Conservation (phyloP, 2,113 vertebrate species). For the Leptobrachium ailaonicum region DNA sequence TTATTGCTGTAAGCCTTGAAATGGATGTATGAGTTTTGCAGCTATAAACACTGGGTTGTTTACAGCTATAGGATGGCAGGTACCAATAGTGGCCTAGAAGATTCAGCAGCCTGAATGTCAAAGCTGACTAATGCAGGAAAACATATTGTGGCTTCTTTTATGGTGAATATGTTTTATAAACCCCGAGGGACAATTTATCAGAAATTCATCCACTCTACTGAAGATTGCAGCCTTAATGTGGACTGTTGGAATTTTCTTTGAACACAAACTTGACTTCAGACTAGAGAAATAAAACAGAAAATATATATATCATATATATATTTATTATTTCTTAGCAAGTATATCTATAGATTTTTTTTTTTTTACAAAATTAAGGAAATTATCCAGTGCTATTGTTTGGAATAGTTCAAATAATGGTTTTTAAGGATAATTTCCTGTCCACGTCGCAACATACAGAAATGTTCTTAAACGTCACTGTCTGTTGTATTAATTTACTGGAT, state of each 20-base stretch:
- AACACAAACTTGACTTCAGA: conserved; percentile 41
- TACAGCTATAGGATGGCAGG: conserved; percentile 70
- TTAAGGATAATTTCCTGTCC: too few relatives aligned
- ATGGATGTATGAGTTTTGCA: conserved; percentile 73
- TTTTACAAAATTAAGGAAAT: too few relatives aligned
- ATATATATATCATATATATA: too few relatives aligned
- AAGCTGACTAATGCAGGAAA: conserved; percentile 68
- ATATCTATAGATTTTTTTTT: too few relatives aligned
- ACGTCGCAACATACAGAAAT: too few relatives aligned
- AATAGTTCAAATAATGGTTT: too few relatives aligned
- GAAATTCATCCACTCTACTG: conserved; percentile 79
- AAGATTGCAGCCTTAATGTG: conserved; percentile 72
- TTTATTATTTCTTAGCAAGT: too few relatives aligned
- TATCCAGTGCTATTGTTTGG: too few relatives aligned
- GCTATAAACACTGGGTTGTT: conserved; percentile 77
- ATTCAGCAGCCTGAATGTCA: conserved; percentile 68
- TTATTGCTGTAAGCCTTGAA: conserved; percentile 83
- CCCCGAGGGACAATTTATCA: conserved; percentile 81
- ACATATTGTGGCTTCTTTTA: conserved; percentile 70
- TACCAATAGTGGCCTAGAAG: conserved; percentile 65
- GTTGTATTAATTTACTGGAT: too few relatives aligned
- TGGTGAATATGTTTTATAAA: conserved; percentile 79
- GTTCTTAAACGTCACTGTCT: too few relatives aligned
- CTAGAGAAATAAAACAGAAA: conserved; percentile 23
- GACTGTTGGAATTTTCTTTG: conserved; percentile 64